Evolutionary conservation across 2,113 vertebrate genomes (phyloP), one percentile per base, ranked within the genome.

Genomic region (Chionomys nivalis): DNA sequence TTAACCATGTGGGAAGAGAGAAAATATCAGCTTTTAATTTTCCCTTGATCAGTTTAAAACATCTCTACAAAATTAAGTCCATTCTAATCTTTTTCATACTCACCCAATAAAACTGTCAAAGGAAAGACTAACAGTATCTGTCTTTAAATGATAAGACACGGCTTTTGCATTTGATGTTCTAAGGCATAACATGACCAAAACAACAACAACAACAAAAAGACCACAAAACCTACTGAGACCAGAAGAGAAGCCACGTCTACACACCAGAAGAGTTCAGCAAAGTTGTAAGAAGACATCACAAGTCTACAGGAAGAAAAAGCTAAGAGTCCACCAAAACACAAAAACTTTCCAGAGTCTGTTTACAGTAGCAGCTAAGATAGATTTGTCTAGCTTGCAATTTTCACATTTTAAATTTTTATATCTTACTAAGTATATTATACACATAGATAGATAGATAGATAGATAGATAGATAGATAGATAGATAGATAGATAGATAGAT

Each of bases 1-100:
- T 42, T 92, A 63, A 68, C 7, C 72, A 96, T 44, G 12, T 70
- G 78, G 12, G 7, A 79, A 73, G 55, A 86, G 31, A 49, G 1
- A 61, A 97, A 93, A 87, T 83, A 94, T 49, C n/a, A 81, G 9
- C 92, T n/a, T 94, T 96, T 44, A 95, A 33, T 92, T 95, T 92
- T 61, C 13, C n/a, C 75, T 66, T 47, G 55, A 66, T 87, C 10
- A 83, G 65, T 26, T 95, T 28, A 88, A 87, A 66, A 65, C 11
- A 93, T 85, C 76, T 82, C 66, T 49, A 94, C 14, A 87, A 85
- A 95, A 66, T 9, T n/a, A 6, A 93, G 21, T n/a, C 93, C 91
- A 49, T 85, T 93, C 24, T 87, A 90, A 77, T 39, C 44, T 90
- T 97, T 36, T 79, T 12, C 42, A n/a, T 77, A 63, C 19, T 83